These are phyloP conservation scores for Galerucella nymphaeae DNA, from an alignment of 2,888 invertebrate genomes.

Conservation along the genomic window DNA sequence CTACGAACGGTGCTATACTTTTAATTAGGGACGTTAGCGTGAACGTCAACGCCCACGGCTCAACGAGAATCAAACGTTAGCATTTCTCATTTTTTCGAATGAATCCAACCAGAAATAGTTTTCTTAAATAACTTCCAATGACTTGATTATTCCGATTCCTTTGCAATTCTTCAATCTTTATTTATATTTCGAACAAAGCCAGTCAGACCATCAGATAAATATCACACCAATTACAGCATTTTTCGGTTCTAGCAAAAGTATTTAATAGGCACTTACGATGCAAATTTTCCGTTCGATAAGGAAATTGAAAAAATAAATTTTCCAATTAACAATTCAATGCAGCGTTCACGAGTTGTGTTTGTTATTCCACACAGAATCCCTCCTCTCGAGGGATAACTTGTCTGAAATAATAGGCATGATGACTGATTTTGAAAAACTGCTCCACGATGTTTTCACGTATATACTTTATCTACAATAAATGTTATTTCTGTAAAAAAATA, in stretches of 20 bases:
- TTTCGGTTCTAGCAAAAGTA: conserved; percentile 23
- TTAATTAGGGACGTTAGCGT: too few relatives aligned
- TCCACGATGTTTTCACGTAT: too few relatives aligned
- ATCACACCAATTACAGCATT: conserved; percentile 32
- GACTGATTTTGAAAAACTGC: too few relatives aligned
- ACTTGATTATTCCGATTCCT: conserved; percentile 12
- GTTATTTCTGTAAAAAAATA: too few relatives aligned
- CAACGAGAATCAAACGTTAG: too few relatives aligned
- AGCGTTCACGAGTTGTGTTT: conserved; percentile 34
- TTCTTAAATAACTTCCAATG: conserved; percentile 15
- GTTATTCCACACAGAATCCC: conserved; percentile 36
- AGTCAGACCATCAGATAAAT: conserved; percentile 20
- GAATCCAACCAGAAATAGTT: neutral
- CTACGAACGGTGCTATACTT: too few relatives aligned
- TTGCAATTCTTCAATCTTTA: neutral
- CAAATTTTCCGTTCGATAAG: conserved; percentile 43
- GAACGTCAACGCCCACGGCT: too few relatives aligned
- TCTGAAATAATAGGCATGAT: conserved; percentile 37
- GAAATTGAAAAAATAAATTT: conserved; percentile 45
- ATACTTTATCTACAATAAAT: too few relatives aligned
- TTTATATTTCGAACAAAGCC: conserved; percentile 23
- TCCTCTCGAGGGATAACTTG: conserved; percentile 24
- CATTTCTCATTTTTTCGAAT: neutral
- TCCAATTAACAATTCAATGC: conserved; percentile 43
- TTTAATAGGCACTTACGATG: conserved; percentile 43